phyloP scores from a whole-genome alignment of 2,113 vertebrate species.

The Camelus dromedarius region DNA sequence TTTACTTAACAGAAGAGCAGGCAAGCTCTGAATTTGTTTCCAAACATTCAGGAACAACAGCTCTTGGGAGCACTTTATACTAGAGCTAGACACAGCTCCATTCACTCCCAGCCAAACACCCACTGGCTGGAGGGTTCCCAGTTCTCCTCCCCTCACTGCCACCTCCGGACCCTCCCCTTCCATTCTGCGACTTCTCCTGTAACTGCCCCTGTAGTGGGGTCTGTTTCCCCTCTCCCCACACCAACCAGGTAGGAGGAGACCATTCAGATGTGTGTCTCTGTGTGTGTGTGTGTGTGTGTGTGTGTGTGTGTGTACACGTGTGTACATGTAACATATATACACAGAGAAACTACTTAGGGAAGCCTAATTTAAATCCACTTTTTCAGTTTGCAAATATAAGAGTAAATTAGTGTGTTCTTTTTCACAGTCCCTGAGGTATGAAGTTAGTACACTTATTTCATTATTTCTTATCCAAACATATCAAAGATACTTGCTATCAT shows the following conservation, averaged over 20 bases:
- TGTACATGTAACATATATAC: background rate
- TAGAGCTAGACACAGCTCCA: background rate
- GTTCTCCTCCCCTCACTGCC: background rate
- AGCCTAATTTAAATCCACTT: background rate
- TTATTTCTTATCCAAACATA: constrained; percentile 33
- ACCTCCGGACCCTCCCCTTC: background rate
- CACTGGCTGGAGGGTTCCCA: background rate
- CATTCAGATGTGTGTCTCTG: too few species aligned
- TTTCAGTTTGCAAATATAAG: background rate
- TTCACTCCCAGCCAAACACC: background rate
- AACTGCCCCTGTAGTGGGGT: background rate
- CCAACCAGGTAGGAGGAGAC: background rate
- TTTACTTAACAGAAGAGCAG: constrained; percentile 36
- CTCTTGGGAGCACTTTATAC: background rate
- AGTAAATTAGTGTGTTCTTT: background rate
- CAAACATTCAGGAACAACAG: background rate
- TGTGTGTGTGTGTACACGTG: background rate
- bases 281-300: background rate
- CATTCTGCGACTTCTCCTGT: background rate
- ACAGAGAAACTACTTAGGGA: background rate
- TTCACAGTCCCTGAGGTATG: background rate
- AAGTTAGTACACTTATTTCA: constrained; percentile 38
- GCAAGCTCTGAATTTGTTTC: background rate
- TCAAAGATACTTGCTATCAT: background rate
- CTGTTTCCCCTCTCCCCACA: background rate